A percentile compares a stretch with the other conserved stretches of the same genome.
Evolutionary conservation across 1,140 invertebrate genomes (phyloP).

Genomic region (Drosophila sechellia): DNA sequence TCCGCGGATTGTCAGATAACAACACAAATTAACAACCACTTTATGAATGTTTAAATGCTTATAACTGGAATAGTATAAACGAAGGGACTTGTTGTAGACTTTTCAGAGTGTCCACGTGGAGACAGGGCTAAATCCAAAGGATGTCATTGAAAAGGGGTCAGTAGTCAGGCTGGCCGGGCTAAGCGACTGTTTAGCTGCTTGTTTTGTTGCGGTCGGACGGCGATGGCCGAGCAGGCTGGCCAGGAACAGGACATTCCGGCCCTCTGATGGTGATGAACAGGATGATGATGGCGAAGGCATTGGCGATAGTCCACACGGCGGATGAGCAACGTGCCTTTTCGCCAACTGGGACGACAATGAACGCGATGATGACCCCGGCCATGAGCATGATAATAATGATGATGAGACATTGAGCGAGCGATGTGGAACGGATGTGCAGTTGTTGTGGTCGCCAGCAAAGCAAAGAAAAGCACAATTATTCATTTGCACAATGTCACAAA

Average conservation of each 20-base stretch:
- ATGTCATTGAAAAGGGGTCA: slow-evolving; percentile 80
- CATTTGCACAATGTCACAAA: slow-evolving; percentile 82
- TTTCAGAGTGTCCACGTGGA: slow-evolving; percentile 17
- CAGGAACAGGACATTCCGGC: slow-evolving; percentile 29
- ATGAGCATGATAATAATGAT: slow-evolving; percentile 37
- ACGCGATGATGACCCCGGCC: slow-evolving; percentile 42
- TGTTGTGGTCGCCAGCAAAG: slow-evolving; percentile 69
- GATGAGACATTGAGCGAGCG: slow-evolving; percentile 77
- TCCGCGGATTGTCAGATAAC: too few relatives aligned
- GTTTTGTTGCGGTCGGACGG: slow-evolving; percentile 69
- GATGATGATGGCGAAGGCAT: slow-evolving; percentile 22
- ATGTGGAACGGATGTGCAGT: slow-evolving; percentile 81
- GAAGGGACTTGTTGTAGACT: neutral
- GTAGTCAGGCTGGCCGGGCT: slow-evolving; percentile 64
- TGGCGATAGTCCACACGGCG: slow-evolving; percentile 44
- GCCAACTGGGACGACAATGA: slow-evolving; percentile 67
- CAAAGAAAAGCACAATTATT: slow-evolving; percentile 81
- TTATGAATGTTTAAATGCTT: neutral
- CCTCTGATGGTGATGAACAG: slow-evolving; percentile 32
- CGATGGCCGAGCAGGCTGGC: slow-evolving; percentile 23
- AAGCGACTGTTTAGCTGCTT: slow-evolving; percentile 82
- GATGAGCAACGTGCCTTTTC: slow-evolving; percentile 70
- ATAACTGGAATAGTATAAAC: neutral
- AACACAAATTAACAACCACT: neutral
- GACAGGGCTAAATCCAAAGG: slow-evolving; percentile 55